Evolutionary conservation across 2,888 invertebrate species (phyloP), one percentile per base, ranked within the genome.

Genomic region (Griposia aprilina): DNA sequence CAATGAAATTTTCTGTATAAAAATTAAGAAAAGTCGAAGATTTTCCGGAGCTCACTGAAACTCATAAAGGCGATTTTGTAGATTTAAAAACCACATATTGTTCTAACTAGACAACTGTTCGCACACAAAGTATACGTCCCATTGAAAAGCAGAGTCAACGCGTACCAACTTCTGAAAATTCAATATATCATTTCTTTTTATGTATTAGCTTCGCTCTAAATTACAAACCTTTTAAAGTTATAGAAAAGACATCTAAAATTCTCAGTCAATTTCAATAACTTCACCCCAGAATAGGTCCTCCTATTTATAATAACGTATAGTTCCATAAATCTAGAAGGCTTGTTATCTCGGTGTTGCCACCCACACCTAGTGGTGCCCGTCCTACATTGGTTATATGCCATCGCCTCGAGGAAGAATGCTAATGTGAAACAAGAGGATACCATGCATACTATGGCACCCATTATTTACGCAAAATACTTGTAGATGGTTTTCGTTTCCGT

Each of bases 341-440:
- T 85, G 87, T 90, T 90, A 90, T 90, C 90, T 83, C 67, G 26
- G 78, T 71, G 68, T 65, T 69, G 83, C 83, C 89, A 81, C 91
- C 91, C 89, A 91, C 91, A 74, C 79, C 67, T 74, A 76, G 80
- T 78, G 87, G 79, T 72, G 67, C 80, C 70, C 67, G 83, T 80
- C 80, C 65, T 80, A 80, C 74, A 71, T 69, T 74, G 76, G 74
- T 82, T 87, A 83, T 87, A 85, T 86, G 74, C 78, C 72, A 82
- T 74, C 76, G 84, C 85, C 84, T 71, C 59, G 69, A 78, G 86
- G 80, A 78, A 83, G 74, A 78, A 78, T 79, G 83, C 74, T 74
- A 82, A 84, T 86, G 68, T 69, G 62, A 59, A 74, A 77, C 77
- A 45, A 69, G 74, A 77, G 65, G 67, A 80, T 76, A 60, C 63